These are phyloP conservation scores for Oegoconia quadripuncta DNA, from an alignment of 2,888 invertebrate species.

Conservation along the genomic window DNA sequence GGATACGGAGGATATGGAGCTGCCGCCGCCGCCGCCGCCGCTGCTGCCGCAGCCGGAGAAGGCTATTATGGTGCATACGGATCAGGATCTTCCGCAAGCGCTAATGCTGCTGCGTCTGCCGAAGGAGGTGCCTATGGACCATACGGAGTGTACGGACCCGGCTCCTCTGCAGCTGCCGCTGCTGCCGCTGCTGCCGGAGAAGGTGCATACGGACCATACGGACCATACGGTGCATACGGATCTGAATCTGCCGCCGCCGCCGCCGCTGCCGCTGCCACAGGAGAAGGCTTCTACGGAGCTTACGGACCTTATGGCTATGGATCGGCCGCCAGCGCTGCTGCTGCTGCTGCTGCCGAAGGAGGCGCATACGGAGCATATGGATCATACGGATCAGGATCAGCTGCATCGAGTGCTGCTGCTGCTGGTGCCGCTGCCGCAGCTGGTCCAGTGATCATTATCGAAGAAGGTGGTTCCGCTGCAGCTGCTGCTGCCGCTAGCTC, in stretches of 20 bases:
- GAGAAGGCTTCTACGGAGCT: background rate
- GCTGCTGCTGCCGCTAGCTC: no score
- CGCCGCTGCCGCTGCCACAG: background rate
- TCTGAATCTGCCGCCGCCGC: background rate
- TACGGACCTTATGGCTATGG: background rate
- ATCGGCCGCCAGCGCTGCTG: background rate
- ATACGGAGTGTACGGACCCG: background rate
- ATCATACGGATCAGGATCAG: conserved; percentile 1
- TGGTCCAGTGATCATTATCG: no score
- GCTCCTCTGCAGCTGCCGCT: background rate
- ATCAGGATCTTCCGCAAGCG: background rate
- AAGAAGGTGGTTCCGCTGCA: no score
- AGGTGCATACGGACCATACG: background rate
- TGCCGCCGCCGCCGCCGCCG: background rate
- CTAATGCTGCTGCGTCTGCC: background rate
- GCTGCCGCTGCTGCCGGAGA: conserved; percentile 2
- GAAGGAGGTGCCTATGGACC: background rate
- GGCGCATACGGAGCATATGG: conserved; percentile 5
- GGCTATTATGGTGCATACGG: background rate
- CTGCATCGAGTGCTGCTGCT: conserved; percentile 7
- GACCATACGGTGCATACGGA: conserved; percentile 1
- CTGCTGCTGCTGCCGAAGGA: background rate
- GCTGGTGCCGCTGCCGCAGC: conserved; percentile 6
- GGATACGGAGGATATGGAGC: conserved; percentile 1
- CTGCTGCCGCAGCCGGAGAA: background rate